Base-by-base conservation (phyloP, 1,140 invertebrate genomes). In the Papilio machaon region DNA sequence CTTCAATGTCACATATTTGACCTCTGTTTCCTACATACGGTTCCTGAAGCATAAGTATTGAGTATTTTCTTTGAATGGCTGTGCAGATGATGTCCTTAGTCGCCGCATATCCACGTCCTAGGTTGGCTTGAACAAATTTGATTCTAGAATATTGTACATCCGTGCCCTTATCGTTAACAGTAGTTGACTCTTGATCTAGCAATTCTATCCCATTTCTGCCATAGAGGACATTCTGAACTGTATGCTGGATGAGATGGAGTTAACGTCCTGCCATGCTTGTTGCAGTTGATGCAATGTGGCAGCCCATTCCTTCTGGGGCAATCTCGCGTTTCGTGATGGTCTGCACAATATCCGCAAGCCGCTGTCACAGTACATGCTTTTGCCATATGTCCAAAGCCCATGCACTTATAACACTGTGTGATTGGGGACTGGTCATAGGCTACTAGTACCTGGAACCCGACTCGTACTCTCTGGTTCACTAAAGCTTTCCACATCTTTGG, bases 171-270 rank as follows among this genome's bases (percentile, higher is more conserved):
- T 8, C 60, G 7, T 76, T 76, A 76, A 19, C 46, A 76, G 19
- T 52, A 76, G n/a, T 19, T 30, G 15, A 76, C 30, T 19, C 38
- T n/a, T 2, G 46, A 52, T 17, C 74, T 54, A 0, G 74, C 74
- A 3, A 76, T 76, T 52, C 47, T 49, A 15, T 76, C 46, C 74
- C 74, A 76, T 15, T 76, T 76, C 30, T 52, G 46, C 74, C 49
- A 76, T 2, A 30, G 1, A 7, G 19, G n/a, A 35, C 74, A 76
- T 10, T 30, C 13, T 1, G 47, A 10, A 10, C 74, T 76, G 23
- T 76, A 76, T 23, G 74, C 74, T 13, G 74, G 17, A 15, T 76
- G 74, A 9, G 38, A 23, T 6, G 23, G 67, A 19, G 3, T 70
- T 15, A 23, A 7, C 2, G 0, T 13, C n/a, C 15, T 15, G 9